These are phyloP conservation scores for Takifugu rubripes DNA, from an alignment of 2,797 vertebrate species.

Conservation along the genomic window DNA sequence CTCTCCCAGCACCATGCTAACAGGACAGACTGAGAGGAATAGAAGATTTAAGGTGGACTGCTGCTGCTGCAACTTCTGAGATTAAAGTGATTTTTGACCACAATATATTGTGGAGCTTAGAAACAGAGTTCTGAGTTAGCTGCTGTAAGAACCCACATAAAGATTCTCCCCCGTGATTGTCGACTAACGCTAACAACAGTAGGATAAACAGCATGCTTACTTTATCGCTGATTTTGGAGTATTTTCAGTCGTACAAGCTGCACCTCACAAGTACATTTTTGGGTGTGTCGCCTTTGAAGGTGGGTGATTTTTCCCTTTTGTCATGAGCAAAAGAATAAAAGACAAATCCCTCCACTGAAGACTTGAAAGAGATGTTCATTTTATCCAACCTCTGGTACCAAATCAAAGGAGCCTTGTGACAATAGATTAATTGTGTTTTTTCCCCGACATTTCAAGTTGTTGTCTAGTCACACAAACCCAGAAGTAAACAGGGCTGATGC, in stretches of 20 bases:
- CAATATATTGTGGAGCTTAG: too few species aligned
- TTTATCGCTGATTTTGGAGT: too few species aligned
- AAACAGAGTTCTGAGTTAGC: too few species aligned
- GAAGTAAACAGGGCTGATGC: neutral
- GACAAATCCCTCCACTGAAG: neutral
- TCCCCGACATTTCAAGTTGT: neutral
- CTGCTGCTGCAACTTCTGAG: too few species aligned
- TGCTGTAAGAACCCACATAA: too few species aligned
- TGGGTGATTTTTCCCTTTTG: neutral
- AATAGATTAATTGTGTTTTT: slow-evolving; percentile 12
- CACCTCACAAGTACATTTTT: too few species aligned
- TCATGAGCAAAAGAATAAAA: neutral
- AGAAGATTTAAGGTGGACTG: slow-evolving; percentile 3
- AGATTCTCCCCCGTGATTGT: too few species aligned
- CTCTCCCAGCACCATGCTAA: slow-evolving; percentile 32
- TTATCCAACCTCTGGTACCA: neutral
- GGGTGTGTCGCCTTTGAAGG: neutral
- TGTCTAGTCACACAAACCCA: neutral
- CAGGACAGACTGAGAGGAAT: slow-evolving; percentile 19
- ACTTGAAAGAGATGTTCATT: neutral
- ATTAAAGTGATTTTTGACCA: too few species aligned
- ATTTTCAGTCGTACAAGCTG: too few species aligned
- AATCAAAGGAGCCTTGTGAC: slow-evolving; percentile 4
- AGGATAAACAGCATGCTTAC: too few species aligned
- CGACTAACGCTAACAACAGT: too few species aligned